Evolutionary conservation across 2,113 vertebrate genomes (phyloP), one percentile per base, ranked within the genome.

Genomic region (Hyperopisus bebe): DNA sequence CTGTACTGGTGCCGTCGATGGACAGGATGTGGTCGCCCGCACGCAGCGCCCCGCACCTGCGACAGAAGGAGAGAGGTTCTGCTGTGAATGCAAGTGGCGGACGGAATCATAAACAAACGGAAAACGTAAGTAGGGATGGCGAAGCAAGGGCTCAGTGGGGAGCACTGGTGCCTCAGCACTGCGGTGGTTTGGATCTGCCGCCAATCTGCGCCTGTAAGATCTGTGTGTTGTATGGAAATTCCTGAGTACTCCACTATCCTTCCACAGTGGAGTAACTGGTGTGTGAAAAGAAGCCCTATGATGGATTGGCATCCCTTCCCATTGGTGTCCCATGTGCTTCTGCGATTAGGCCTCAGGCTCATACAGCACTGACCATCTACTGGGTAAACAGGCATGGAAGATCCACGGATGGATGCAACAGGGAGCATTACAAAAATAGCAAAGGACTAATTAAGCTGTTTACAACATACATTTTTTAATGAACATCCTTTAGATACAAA

Each of bases 1-100:
- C 98, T 0, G 97, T 99, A 88, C 97, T 97, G 0, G 97, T 98
- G 50, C 98, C 97, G 19, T 99, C 97, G 0, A 99, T 99, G 92
- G 97, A 97, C 88, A 99, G 96, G 92, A 99, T 97, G 92, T 98
- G 98, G 93, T 99, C 98, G 0, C 98, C 98, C 0, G 96, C 90
- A 0, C 97, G 98, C 91, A 99, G 58, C 0, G 97, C 98, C 0
- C 98, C 98, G 46, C 97, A 99, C 89, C 98, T 99, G 91, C 46
- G 19, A 48, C 42, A 0, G 11, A 24, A 44, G 85, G 74, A 88
- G 46, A 42, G 82, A 47, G 31, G 19, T 46, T 48, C 44, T 17
- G 42, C 19, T 2, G 10, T 21, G 9, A 48, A 46, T 24, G 55
- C 8, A 21, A 48, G 62, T 11, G 35, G 55, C 8, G 21, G 55